phyloP scores from a whole-genome alignment of 2,888 invertebrate genomes.

The Dione juno region DNA sequence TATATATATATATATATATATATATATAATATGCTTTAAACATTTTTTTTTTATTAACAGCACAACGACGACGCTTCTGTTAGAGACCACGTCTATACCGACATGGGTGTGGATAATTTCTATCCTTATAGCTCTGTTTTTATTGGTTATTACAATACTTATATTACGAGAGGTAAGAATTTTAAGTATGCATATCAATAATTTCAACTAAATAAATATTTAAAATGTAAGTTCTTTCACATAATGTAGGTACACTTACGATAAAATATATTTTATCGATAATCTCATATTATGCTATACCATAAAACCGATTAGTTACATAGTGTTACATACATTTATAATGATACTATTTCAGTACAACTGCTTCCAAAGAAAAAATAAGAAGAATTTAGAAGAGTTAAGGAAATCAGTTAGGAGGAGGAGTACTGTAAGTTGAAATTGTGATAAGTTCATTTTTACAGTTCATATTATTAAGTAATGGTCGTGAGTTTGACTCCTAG shows the following conservation, averaged over 20 bases:
- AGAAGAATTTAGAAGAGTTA: conserved; percentile 53
- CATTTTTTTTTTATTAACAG: conserved; percentile 46
- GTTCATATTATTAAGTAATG: too few relatives aligned
- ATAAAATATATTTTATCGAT: too few relatives aligned
- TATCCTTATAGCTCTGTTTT: conserved; percentile 55
- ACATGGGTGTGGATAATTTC: conserved; percentile 61
- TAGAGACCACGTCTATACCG: conserved; percentile 47
- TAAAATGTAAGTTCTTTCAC: too few relatives aligned
- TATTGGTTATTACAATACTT: conserved; percentile 56
- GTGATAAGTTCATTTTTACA: not conserved
- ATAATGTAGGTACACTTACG: too few relatives aligned
- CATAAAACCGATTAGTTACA: too few relatives aligned
- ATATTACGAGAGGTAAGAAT: conserved; percentile 57
- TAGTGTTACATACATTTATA: not conserved
- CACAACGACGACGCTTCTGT: conserved; percentile 47
- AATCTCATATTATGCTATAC: too few relatives aligned
- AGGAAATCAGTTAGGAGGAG: conserved; percentile 38
- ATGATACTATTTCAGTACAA: conserved; percentile 52
- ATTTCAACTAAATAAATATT: too few relatives aligned
- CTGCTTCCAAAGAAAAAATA: conserved; percentile 58
- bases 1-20: too few relatives aligned
- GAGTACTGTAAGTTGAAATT: conserved; percentile 36
- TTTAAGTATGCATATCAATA: not conserved
- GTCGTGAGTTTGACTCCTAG: not conserved
- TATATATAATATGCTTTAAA: too few relatives aligned